phyloP scores from a whole-genome alignment of 2,113 vertebrate genomes.

The Hyaena hyaena region DNA sequence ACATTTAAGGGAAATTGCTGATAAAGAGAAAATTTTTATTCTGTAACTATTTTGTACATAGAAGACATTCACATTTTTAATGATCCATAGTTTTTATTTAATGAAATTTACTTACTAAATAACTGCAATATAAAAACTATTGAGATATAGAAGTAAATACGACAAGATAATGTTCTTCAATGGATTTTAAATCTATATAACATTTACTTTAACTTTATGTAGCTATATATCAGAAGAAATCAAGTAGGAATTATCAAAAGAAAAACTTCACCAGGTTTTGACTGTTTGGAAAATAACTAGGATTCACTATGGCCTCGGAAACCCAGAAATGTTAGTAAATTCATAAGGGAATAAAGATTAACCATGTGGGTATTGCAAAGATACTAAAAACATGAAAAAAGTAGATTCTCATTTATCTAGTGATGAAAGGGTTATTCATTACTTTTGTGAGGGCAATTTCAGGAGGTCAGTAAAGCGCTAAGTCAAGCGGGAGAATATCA shows the following conservation, averaged over 20 bases:
- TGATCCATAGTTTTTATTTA: background rate
- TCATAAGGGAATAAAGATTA: background rate
- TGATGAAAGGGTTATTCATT: constrained; percentile 38
- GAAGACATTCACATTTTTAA: background rate
- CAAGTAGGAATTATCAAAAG: background rate
- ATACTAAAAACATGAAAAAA: constrained; percentile 35
- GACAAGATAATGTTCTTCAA: background rate
- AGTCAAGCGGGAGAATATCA: background rate
- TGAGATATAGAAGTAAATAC: background rate
- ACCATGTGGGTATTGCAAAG: background rate
- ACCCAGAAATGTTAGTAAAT: background rate
- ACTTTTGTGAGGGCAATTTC: constrained; percentile 46
- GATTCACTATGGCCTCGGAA: background rate
- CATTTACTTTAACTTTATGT: background rate
- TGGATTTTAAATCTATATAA: background rate
- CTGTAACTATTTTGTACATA: background rate
- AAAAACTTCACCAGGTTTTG: background rate
- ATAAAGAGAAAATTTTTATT: background rate
- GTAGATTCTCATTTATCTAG: constrained; percentile 34
- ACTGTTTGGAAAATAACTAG: background rate
- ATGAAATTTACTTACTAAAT: background rate
- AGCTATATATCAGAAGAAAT: background rate
- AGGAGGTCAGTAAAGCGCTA: background rate
- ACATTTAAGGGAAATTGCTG: background rate
- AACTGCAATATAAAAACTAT: background rate